A percentile compares a stretch with the other conserved stretches of the same genome.
Evolutionary conservation across 2,113 vertebrate genomes (phyloP).

Genomic region (Tupaia chinensis): DNA sequence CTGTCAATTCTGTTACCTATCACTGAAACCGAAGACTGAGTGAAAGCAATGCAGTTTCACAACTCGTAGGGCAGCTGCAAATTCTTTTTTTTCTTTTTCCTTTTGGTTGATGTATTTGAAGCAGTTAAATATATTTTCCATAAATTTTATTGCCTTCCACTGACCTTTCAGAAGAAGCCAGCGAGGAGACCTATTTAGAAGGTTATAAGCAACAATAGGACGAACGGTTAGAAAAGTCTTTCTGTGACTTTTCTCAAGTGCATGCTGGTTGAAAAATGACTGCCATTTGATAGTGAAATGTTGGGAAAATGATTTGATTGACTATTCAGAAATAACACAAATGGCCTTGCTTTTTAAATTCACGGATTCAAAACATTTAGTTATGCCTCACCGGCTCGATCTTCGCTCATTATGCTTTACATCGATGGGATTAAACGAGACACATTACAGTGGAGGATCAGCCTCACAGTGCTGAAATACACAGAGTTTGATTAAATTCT

Average conservation of each 20-base stretch:
- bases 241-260: conserved; percentile 62
- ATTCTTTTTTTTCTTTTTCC: conserved; percentile 61
- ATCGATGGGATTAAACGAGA: conserved; percentile 47
- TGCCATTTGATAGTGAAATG: conserved; percentile 63
- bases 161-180: conserved; percentile 75
- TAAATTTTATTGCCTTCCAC: conserved; percentile 66
- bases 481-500: conserved; percentile 41
- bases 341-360: conserved; percentile 61
- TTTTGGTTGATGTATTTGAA: conserved; percentile 71
- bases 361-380: conserved; percentile 58
- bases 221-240: conserved; percentile 27
- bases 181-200: conserved; percentile 67
- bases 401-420: conserved; percentile 52
- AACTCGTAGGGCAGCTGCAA: conserved; percentile 40
- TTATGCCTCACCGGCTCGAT: conserved; percentile 59
- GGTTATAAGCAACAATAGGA: conserved; percentile 25
- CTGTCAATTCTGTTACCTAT: background rate
- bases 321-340: conserved; percentile 59
- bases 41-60: conserved; percentile 36
- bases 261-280: conserved; percentile 35
- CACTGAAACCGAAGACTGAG: background rate
- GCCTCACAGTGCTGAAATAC: conserved; percentile 43
- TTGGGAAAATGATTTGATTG: conserved; percentile 73
- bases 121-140: conserved; percentile 70
- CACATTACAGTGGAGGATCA: background rate